These are phyloP conservation scores for Acrobasis consociella DNA, from an alignment of 2,888 invertebrate species.

Conservation along the genomic window DNA sequence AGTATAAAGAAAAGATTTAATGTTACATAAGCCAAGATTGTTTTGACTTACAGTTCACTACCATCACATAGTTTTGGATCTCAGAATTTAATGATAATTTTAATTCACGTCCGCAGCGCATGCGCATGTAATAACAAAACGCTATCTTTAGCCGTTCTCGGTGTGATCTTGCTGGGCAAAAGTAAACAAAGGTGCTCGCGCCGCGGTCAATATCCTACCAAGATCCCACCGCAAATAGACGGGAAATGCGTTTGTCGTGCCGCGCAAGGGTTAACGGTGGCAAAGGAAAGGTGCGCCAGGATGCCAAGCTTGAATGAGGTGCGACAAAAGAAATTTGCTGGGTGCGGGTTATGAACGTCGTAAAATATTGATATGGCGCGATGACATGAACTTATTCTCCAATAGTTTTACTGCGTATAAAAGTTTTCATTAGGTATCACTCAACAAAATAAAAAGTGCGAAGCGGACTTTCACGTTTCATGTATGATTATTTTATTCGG, in stretches of 20 bases:
- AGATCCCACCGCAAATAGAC: constrained; percentile 73
- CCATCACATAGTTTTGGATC: constrained; percentile 22
- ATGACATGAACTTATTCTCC: background rate
- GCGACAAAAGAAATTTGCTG: constrained; percentile 1
- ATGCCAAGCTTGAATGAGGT: constrained; percentile 1
- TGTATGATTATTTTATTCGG: too few relatives aligned
- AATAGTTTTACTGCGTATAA: background rate
- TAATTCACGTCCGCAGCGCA: constrained; percentile 29
- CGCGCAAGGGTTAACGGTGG: constrained; percentile 26
- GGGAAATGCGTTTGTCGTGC: constrained; percentile 37
- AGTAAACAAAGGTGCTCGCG: constrained; percentile 68
- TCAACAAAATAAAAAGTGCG: too few relatives aligned
- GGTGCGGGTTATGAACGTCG: constrained; percentile 8
- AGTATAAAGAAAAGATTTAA: constrained; percentile 3
- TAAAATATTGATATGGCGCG: constrained; percentile 7
- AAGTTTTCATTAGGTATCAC: background rate
- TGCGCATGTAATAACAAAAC: constrained; percentile 27
- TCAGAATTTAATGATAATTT: constrained; percentile 30
- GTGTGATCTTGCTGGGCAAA: constrained; percentile 54
- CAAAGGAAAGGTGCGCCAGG: constrained; percentile 14
- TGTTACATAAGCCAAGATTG: background rate
- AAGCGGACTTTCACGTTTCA: too few relatives aligned
- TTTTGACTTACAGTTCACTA: constrained; percentile 3
- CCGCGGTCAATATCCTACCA: constrained; percentile 74
- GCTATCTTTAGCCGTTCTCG: constrained; percentile 62